These are phyloP conservation scores for Limnephilus lunatus DNA, from an alignment of 2,888 invertebrate genomes.

Conservation along the genomic window DNA sequence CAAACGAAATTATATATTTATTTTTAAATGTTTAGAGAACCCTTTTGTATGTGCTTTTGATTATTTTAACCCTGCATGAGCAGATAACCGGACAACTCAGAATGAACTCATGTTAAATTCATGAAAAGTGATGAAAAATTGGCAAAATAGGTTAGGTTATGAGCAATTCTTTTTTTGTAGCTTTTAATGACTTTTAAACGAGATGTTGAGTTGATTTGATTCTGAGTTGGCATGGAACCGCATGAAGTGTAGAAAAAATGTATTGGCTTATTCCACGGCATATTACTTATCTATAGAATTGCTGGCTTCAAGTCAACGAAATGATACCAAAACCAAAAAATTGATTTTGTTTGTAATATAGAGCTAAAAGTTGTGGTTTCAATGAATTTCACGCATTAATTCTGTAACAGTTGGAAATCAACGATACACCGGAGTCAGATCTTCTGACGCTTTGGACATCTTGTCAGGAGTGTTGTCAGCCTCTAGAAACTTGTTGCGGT, in stretches of 20 bases:
- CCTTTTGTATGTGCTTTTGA: not conserved
- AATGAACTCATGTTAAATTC: too few species aligned
- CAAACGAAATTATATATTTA: too few species aligned
- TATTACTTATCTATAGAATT: not conserved
- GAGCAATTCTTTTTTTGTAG: not conserved
- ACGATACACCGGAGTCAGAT: not conserved
- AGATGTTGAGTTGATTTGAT: too few species aligned
- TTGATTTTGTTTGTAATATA: not conserved
- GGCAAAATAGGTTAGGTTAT: too few species aligned
- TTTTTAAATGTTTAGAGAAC: too few species aligned
- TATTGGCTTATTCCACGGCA: not conserved
- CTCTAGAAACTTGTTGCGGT: not conserved
- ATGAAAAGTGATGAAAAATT: too few species aligned
- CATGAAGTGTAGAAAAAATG: not conserved
- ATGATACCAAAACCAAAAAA: not conserved
- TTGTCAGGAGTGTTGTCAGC: not conserved
- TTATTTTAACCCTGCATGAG: not conserved
- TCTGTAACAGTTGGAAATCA: not conserved
- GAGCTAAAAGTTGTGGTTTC: not conserved
- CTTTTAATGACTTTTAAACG: not conserved
- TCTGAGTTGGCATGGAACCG: too few species aligned
- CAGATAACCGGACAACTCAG: too few species aligned
- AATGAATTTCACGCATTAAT: not conserved
- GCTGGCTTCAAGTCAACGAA: not conserved
- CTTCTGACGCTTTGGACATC: not conserved